Conservation (phyloP, 2,797 vertebrate species). For the Kryptolebias ocellatus region DNA sequence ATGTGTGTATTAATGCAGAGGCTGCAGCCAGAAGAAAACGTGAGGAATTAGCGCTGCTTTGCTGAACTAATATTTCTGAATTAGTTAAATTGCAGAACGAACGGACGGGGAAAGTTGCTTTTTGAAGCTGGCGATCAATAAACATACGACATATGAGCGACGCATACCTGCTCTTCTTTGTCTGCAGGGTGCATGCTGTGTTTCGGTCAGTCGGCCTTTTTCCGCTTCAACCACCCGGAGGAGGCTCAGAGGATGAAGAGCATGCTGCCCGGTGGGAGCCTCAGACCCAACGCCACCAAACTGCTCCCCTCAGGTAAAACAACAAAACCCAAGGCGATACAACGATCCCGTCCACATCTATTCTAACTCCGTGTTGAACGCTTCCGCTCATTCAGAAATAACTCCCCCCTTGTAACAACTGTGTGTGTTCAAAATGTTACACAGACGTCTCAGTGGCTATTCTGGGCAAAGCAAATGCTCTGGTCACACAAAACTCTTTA, state of each 20-base stretch:
- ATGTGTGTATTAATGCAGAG: no score
- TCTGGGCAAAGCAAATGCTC: conserved; percentile 41
- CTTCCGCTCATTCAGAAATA: conserved; percentile 29
- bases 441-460: conserved; percentile 34
- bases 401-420: conserved; percentile 13
- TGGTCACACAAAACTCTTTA: conserved; percentile 17
- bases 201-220: conserved; percentile 93
- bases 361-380: not conserved
- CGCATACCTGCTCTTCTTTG: not conserved
- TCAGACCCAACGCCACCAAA: conserved; percentile 64
- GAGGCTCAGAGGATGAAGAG: conserved; percentile 97
- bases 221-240: conserved; percentile 96
- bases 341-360: not conserved
- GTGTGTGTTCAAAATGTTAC: conserved; percentile 15
- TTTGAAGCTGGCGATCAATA: not conserved
- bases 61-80: no score
- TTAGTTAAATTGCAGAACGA: no score
- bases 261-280: conserved; percentile 86
- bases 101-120: no score
- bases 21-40: no score
- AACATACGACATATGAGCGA: no score
- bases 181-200: conserved; percentile 94
- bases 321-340: conserved; percentile 4
- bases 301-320: conserved; percentile 65
- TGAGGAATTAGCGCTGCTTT: no score